Conservation (phyloP, 2,888 invertebrate genomes). For the Asteroscopus sphinx region DNA sequence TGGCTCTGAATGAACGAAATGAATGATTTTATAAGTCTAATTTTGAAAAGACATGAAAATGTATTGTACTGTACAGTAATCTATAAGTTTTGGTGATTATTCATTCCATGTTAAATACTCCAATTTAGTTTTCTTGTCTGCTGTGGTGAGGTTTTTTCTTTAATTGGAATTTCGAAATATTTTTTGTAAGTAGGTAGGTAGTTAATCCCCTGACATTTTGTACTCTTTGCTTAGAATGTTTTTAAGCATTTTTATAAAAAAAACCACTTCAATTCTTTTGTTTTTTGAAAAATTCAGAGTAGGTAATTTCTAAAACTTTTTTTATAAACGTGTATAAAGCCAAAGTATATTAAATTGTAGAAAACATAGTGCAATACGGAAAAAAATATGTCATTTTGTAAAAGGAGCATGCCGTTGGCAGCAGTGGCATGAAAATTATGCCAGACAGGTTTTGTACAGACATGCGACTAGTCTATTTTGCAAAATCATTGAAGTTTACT, state of each 20-base stretch:
- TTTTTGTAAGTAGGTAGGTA: background rate
- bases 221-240: background rate
- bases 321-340: slow-evolving; percentile 37
- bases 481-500: background rate
- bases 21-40: slow-evolving; percentile 29
- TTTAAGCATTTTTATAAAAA: background rate
- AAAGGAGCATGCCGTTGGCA: slow-evolving; percentile 7
- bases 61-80: slow-evolving; percentile 45
- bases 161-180: background rate
- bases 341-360: slow-evolving; percentile 48
- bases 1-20: slow-evolving; percentile 42
- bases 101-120: slow-evolving; percentile 54
- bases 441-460: slow-evolving; percentile 12
- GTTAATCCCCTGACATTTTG: background rate
- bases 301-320: background rate
- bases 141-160: slow-evolving; percentile 22
- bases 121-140: slow-evolving; percentile 27
- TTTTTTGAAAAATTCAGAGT: background rate
- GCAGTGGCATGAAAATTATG: background rate
- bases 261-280: background rate
- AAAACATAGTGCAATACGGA: slow-evolving; percentile 59
- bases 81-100: slow-evolving; percentile 54
- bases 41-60: slow-evolving; percentile 42
- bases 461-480: slow-evolving; percentile 22
- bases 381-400: slow-evolving; percentile 17